Base-by-base conservation (phyloP, 53 echinoderm and acorn worm species). In the Henricia sp. region DNA sequence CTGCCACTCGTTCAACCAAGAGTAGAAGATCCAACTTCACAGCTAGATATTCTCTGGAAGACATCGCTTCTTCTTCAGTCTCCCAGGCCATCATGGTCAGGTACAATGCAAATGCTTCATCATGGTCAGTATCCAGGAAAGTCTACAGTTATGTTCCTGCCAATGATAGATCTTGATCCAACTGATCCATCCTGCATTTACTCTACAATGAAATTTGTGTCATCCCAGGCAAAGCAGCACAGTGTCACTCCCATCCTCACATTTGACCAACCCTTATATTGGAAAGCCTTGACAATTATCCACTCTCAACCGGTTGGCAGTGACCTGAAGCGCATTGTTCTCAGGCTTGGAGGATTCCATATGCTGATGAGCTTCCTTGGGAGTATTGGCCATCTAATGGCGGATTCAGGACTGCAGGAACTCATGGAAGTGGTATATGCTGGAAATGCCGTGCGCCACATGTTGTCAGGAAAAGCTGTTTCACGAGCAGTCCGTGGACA, bases 361-460 rank as follows among this genome's bases (percentile, higher is more conserved):
- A 73, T 89, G 55, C 77, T 89, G 3, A 72, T 83, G 83, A 83
- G 73, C 16, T 83, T 71, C 41, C 74, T 90, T 55, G 85, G 85
- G 20, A 85, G 77, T 62, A 77, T 85, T 21, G 69, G 90, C 17
- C 37, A 85, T 33, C 85, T 77, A 29, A 90, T 85, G 90, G n/a
- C 85, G 52, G 85, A 85, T 1, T 77, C 70, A 77, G 78, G 90
- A 19, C 62, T 85, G 23, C 77, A 50, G 35, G 78, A 85, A 52
- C 85, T 90, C 23, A 85, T 70, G 85, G 85, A 90, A 80, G 56
- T 50, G 39, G 80, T 85, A 62, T 90, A 85, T 53, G 82, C 90
- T 27, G 85, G 58, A 43, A 78, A 71, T 66, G 29, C 85, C 20
- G 85, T 69, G 24, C 55, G 84, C 28, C 72, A 89, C 29, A 84